Evolutionary conservation across 2,113 vertebrate genomes (phyloP).

Genomic region (Piaya cayana): DNA sequence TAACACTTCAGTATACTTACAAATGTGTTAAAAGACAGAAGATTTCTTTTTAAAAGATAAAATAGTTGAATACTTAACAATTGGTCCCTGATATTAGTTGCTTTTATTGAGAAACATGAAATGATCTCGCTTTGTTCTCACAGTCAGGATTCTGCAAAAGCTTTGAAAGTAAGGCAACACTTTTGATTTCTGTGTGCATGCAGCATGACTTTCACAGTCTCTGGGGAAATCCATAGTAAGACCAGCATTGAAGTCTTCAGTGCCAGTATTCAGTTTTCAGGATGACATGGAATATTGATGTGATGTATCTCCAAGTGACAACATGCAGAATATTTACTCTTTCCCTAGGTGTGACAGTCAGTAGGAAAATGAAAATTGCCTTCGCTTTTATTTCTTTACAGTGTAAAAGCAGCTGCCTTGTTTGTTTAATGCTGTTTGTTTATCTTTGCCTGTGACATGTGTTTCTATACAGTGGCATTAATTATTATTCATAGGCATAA

Average conservation of each 20-base stretch:
- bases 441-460: not conserved
- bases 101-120: not conserved
- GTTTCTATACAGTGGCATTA: not conserved
- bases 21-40: not conserved
- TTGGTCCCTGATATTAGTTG: not conserved
- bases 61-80: not conserved
- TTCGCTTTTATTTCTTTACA: not conserved
- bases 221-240: not conserved
- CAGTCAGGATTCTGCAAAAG: not conserved
- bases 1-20: not conserved
- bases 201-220: not conserved
- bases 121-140: not conserved
- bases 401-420: not conserved
- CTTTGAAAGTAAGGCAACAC: conserved; percentile 11
- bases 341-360: not conserved
- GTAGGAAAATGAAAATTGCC: not conserved
- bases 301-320: not conserved
- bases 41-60: not conserved
- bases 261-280: not conserved
- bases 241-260: not conserved
- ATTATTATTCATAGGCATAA: not conserved
- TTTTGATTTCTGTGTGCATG: conserved; percentile 15
- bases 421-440: not conserved
- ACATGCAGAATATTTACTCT: not conserved
- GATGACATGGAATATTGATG: not conserved